A percentile compares a stretch with the other conserved stretches of the same genome.
Conservation (phyloP, 92 coral and sea anemone species). For the Zoanthus sansibaricus region DNA sequence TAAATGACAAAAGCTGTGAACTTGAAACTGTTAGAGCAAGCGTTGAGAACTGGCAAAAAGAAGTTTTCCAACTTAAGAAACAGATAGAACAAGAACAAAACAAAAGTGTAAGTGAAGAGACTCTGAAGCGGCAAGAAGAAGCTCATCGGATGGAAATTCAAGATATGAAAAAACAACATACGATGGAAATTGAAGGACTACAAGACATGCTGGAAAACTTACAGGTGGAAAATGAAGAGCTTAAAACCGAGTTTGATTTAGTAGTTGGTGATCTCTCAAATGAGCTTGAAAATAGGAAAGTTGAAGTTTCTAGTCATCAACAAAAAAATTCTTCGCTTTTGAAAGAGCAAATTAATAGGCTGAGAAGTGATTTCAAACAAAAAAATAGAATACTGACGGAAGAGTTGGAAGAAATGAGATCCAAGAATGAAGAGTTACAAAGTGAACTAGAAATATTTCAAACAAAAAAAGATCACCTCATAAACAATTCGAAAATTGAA, state of each 20-base stretch:
- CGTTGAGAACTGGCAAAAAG: slow-evolving; percentile 43
- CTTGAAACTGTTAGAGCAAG: slow-evolving; percentile 43
- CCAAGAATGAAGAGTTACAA: slow-evolving; percentile 58
- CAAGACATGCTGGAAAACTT: slow-evolving; percentile 82
- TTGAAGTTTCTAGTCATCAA: slow-evolving; percentile 43
- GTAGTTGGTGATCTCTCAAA: slow-evolving; percentile 80
- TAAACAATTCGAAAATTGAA: slow-evolving; percentile 64
- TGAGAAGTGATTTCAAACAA: slow-evolving; percentile 62
- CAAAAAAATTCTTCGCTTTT: slow-evolving; percentile 54
- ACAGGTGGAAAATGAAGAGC: slow-evolving; percentile 83
- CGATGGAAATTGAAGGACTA: slow-evolving; percentile 73
- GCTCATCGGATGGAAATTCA: slow-evolving; percentile 64
- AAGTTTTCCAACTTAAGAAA: slow-evolving; percentile 47
- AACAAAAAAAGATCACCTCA: slow-evolving; percentile 31
- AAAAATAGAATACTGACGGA: slow-evolving; percentile 63
- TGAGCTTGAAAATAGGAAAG: slow-evolving; percentile 74
- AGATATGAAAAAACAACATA: slow-evolving; percentile 71
- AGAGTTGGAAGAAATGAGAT: slow-evolving; percentile 69
- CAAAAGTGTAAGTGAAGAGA: slow-evolving; percentile 42
- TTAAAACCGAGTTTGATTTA: slow-evolving; percentile 88
- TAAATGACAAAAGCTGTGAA: slow-evolving; percentile 51
- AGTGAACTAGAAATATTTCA: slow-evolving; percentile 56
- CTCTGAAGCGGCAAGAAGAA: slow-evolving; percentile 41
- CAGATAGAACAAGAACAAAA: slow-evolving; percentile 60
- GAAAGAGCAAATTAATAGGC: slow-evolving; percentile 68